A percentile compares a stretch with the other conserved stretches of the same genome.
These are phyloP conservation scores for Eretmocerus hayati DNA, from an alignment of 2,888 invertebrate genomes.

Conservation along the genomic window DNA sequence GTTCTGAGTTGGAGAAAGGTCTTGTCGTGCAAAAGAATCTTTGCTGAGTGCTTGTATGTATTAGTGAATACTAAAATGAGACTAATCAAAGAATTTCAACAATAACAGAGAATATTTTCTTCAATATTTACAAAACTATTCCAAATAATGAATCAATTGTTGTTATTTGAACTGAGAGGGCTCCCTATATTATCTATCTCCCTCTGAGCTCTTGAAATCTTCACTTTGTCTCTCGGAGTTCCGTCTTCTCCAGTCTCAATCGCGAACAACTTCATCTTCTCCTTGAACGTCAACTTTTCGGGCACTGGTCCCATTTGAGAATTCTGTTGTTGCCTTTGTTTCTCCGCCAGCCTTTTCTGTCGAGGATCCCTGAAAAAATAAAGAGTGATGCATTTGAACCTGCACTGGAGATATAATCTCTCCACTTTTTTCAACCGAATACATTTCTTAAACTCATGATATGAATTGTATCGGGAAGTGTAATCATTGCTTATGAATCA, in stretches of 20 bases:
- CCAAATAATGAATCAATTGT: constrained; percentile 26
- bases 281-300: constrained; percentile 92
- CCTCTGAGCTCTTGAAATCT: constrained; percentile 90
- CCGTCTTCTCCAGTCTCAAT: constrained; percentile 89
- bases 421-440: too few relatives aligned
- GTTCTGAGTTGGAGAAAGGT: too few relatives aligned
- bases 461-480: too few relatives aligned
- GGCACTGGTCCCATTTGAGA: constrained; percentile 64
- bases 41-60: too few relatives aligned
- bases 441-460: too few relatives aligned
- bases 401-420: too few relatives aligned
- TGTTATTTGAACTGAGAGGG: constrained; percentile 40
- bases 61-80: too few relatives aligned
- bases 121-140: too few relatives aligned
- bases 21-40: too few relatives aligned
- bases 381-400: constrained; percentile 4
- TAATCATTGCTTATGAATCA: too few relatives aligned
- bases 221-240: constrained; percentile 91
- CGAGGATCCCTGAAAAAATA: constrained; percentile 70
- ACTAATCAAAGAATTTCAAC: too few relatives aligned
- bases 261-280: constrained; percentile 99
- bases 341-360: constrained; percentile 76
- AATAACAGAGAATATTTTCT: too few relatives aligned
- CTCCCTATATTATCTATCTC: constrained; percentile 72
- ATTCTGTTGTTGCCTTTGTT: constrained; percentile 59